Evolutionary conservation across 2,888 invertebrate genomes (phyloP).

Genomic region (Cerastis rubricosa): DNA sequence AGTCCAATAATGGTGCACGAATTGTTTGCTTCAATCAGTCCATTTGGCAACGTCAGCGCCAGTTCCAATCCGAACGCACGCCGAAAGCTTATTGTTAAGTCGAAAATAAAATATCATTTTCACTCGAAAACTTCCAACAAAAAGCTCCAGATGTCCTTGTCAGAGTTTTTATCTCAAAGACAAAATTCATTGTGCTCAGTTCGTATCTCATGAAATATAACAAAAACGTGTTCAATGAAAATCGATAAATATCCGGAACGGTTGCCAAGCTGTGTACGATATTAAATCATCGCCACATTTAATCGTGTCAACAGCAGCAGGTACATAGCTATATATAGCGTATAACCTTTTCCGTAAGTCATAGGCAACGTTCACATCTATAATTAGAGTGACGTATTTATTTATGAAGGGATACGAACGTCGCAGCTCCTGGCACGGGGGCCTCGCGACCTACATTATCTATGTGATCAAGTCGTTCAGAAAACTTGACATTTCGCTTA

Average conservation of each 20-base stretch:
- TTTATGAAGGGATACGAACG: constrained; percentile 79
- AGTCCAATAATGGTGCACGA: constrained; percentile 45
- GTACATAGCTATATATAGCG: constrained; percentile 61
- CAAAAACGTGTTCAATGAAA: constrained; percentile 60
- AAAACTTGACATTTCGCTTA: constrained; percentile 49
- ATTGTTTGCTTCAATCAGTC: constrained; percentile 57
- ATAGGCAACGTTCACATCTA: constrained; percentile 69
- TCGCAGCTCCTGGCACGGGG: constrained; percentile 74
- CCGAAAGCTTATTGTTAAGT: constrained; percentile 20
- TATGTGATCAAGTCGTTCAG: constrained; percentile 56
- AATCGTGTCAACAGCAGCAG: constrained; percentile 65
- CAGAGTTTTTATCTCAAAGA: constrained; percentile 42
- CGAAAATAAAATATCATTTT: constrained; percentile 43
- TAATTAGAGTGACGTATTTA: constrained; percentile 82
- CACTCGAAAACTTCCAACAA: constrained; percentile 28
- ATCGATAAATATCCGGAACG: constrained; percentile 61
- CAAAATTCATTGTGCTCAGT: constrained; percentile 41
- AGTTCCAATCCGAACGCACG: constrained; percentile 27
- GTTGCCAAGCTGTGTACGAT: constrained; percentile 61
- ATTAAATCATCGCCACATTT: constrained; percentile 68
- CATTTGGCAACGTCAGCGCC: constrained; percentile 46
- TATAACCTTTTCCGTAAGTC: constrained; percentile 68
- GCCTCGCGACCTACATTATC: constrained; percentile 81
- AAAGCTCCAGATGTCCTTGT: constrained; percentile 44
- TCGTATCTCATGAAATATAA: constrained; percentile 46